phyloP scores from a whole-genome alignment of 2,888 invertebrate species.

The Platypus cylindrus region DNA sequence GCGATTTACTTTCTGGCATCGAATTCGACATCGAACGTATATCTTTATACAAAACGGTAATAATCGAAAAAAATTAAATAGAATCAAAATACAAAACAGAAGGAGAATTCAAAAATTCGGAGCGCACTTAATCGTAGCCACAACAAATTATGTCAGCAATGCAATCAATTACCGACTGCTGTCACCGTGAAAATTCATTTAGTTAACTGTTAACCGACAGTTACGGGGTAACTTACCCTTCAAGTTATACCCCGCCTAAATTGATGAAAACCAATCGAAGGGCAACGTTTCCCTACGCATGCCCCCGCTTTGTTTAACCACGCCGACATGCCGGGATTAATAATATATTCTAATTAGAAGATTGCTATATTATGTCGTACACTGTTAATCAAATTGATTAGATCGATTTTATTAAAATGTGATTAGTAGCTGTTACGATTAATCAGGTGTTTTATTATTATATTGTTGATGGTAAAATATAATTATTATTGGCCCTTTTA shows the following conservation, averaged over 20 bases:
- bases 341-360: slow-evolving; percentile 22
- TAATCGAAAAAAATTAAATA: too few species aligned
- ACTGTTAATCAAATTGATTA: slow-evolving; percentile 29
- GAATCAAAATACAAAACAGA: too few species aligned
- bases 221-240: too few species aligned
- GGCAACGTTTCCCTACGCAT: too few species aligned
- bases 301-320: slow-evolving; percentile 24
- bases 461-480: slow-evolving; percentile 22
- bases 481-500: too few species aligned
- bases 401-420: slow-evolving; percentile 23
- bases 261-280: too few species aligned
- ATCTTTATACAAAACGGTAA: too few species aligned
- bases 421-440: slow-evolving; percentile 25
- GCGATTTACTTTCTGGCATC: slow-evolving; percentile 27
- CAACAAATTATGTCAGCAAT: not conserved
- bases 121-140: too few species aligned
- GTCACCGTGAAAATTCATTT: too few species aligned
- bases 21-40: slow-evolving; percentile 13
- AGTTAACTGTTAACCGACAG: too few species aligned
- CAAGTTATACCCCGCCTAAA: too few species aligned
- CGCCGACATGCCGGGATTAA: slow-evolving; percentile 26
- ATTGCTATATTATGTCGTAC: slow-evolving; percentile 17
- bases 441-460: slow-evolving; percentile 28
- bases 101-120: too few species aligned
- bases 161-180: slow-evolving; percentile 2